Evolutionary conservation across 2,113 vertebrate genomes (phyloP).

Genomic region (Fukomys damarensis): DNA sequence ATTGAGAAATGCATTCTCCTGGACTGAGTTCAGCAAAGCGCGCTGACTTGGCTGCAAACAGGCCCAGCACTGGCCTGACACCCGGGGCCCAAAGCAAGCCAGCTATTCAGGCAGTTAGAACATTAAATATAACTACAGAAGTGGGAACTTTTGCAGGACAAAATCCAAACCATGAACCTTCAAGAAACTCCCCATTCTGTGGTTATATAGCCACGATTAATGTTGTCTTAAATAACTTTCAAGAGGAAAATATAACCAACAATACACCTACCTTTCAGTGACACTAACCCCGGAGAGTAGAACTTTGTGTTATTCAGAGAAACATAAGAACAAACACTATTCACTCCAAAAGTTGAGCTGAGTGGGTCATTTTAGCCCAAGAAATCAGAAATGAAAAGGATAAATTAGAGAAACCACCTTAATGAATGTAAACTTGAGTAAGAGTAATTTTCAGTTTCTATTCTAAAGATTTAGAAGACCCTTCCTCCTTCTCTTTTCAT

Average conservation of each 20-base stretch:
- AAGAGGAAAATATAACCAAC: conserved; percentile 26
- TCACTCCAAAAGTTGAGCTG: conserved; percentile 41
- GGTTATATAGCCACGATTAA: conserved; percentile 50
- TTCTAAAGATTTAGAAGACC: not conserved
- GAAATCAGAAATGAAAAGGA: conserved; percentile 39
- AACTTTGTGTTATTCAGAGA: conserved; percentile 38
- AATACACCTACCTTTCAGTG: conserved; percentile 25
- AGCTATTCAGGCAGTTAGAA: conserved; percentile 37
- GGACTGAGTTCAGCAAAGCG: not conserved
- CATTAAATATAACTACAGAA: conserved; percentile 63
- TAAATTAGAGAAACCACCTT: conserved; percentile 23
- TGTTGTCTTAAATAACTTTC: conserved; percentile 63
- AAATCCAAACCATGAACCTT: conserved; percentile 49
- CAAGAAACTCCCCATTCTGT: conserved; percentile 51
- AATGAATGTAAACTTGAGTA: conserved; percentile 7
- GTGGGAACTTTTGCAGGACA: conserved; percentile 56
- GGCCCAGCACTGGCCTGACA: not conserved
- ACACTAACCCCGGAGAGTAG: not conserved
- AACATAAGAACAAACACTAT: conserved; percentile 35
- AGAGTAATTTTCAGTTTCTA: not conserved
- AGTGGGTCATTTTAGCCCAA: conserved; percentile 31
- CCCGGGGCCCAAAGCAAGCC: not conserved
- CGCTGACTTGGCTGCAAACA: not conserved
- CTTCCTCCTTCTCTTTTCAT: not conserved
- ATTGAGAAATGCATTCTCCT: not conserved